These are phyloP conservation scores for Exocentrus adspersus DNA, from an alignment of 2,888 invertebrate species.

Conservation along the genomic window DNA sequence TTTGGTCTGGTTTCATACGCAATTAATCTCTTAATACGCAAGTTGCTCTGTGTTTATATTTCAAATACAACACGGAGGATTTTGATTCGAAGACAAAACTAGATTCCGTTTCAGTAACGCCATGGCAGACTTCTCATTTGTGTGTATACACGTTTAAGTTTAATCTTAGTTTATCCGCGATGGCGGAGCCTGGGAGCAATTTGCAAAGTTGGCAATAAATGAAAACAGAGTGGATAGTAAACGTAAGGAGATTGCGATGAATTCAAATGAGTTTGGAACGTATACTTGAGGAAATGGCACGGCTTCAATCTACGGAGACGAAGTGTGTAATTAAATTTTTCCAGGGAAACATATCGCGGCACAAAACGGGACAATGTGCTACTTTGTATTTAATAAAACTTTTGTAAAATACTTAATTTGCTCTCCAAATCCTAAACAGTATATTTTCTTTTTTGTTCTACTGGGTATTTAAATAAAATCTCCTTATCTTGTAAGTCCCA, in stretches of 20 bases:
- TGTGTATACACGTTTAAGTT: constrained; percentile 7
- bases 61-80: background rate
- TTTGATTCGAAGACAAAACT: background rate
- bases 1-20: too few relatives aligned
- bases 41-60: background rate
- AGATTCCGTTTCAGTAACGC: background rate
- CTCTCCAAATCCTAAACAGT: too few relatives aligned
- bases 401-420: too few relatives aligned
- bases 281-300: constrained; percentile 2
- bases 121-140: background rate
- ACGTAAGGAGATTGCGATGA: constrained; percentile 17
- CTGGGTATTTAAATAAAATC: too few relatives aligned
- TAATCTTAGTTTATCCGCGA: constrained; percentile 18
- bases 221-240: constrained; percentile 21
- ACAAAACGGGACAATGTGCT: too few relatives aligned
- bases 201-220: constrained; percentile 17
- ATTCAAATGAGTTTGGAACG: constrained; percentile 20
- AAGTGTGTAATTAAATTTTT: background rate
- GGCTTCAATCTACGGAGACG: background rate
- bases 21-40: background rate
- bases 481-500: too few relatives aligned
- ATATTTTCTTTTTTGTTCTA: too few relatives aligned
- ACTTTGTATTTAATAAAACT: too few relatives aligned
- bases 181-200: constrained; percentile 15
- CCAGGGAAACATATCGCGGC: background rate